These are phyloP conservation scores for Zaprionus gabonicus DNA, from an alignment of 1,140 invertebrate species.

Conservation along the genomic window DNA sequence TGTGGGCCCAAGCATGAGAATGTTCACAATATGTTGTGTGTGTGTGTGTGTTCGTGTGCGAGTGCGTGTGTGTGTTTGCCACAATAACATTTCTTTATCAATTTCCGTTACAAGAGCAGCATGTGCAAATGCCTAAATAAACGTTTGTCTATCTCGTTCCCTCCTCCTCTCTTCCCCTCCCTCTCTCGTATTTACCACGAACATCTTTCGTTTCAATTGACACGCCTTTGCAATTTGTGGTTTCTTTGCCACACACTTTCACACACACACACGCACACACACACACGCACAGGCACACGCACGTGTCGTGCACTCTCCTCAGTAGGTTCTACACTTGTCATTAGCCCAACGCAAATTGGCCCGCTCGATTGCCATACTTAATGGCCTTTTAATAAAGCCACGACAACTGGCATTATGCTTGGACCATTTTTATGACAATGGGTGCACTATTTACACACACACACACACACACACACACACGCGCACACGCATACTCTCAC, in stretches of 20 bases:
- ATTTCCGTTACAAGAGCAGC: constrained; percentile 68
- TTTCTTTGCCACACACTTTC: constrained; percentile 4
- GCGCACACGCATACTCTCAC: neutral
- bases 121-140: constrained; percentile 70
- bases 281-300: neutral
- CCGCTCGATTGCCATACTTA: constrained; percentile 25
- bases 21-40: constrained; percentile 35
- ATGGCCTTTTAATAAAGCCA: constrained; percentile 47
- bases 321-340: constrained; percentile 8
- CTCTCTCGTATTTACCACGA: neutral
- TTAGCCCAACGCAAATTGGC: constrained; percentile 34
- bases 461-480: neutral
- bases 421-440: constrained; percentile 22
- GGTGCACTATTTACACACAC: constrained; percentile 11
- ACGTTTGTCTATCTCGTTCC: constrained; percentile 47
- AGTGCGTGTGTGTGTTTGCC: constrained; percentile 30
- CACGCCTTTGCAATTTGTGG: constrained; percentile 46
- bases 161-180: constrained; percentile 6
- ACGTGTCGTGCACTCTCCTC: neutral
- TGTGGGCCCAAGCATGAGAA: constrained; percentile 10
- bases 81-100: constrained; percentile 80
- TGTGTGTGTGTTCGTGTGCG: neutral
- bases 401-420: constrained; percentile 21
- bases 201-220: constrained; percentile 25
- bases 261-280: neutral